phyloP scores from a whole-genome alignment of 2,797 vertebrate genomes.

The Microctenopoma lineatum region DNA sequence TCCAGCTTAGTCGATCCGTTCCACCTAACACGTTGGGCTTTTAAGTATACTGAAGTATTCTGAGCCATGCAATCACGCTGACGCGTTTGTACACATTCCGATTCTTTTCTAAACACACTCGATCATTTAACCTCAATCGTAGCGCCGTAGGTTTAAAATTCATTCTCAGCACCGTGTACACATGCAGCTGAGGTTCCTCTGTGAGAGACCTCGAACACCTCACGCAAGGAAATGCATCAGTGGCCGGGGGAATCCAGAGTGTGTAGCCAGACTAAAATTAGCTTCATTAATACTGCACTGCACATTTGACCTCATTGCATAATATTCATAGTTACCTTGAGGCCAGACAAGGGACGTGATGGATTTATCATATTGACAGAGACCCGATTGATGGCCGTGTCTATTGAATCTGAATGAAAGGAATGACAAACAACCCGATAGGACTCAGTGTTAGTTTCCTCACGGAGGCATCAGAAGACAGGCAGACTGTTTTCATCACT shows the following conservation, averaged over 20 bases:
- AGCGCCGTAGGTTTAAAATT: slow-evolving; percentile 6
- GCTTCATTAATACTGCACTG: slow-evolving; percentile 61
- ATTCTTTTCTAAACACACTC: slow-evolving; percentile 12
- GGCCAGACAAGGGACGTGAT: slow-evolving; percentile 41
- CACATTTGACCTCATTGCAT: slow-evolving; percentile 66
- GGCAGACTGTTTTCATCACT: slow-evolving; percentile 2
- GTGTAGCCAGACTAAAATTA: slow-evolving; percentile 55
- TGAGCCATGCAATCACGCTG: slow-evolving; percentile 41
- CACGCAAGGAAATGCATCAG: slow-evolving; percentile 49
- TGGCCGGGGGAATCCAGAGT: slow-evolving; percentile 49
- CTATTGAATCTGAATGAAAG: slow-evolving; percentile 16
- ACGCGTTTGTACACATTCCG: slow-evolving; percentile 14
- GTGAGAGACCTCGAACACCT: slow-evolving; percentile 37
- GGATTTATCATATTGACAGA: slow-evolving; percentile 62
- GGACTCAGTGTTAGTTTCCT: not conserved
- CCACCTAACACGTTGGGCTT: slow-evolving; percentile 48
- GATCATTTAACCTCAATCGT: slow-evolving; percentile 26
- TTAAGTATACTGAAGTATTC: slow-evolving; percentile 59
- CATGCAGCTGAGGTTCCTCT: slow-evolving; percentile 11
- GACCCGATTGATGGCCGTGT: slow-evolving; percentile 36
- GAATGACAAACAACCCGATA: slow-evolving; percentile 18
- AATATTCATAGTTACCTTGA: slow-evolving; percentile 54
- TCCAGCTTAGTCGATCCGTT: slow-evolving; percentile 67
- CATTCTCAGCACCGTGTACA: slow-evolving; percentile 12
- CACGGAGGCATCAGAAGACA: not conserved